Evolutionary conservation across 2,888 invertebrate species (phyloP).

Genomic region (Drosophila kanekoi): DNA sequence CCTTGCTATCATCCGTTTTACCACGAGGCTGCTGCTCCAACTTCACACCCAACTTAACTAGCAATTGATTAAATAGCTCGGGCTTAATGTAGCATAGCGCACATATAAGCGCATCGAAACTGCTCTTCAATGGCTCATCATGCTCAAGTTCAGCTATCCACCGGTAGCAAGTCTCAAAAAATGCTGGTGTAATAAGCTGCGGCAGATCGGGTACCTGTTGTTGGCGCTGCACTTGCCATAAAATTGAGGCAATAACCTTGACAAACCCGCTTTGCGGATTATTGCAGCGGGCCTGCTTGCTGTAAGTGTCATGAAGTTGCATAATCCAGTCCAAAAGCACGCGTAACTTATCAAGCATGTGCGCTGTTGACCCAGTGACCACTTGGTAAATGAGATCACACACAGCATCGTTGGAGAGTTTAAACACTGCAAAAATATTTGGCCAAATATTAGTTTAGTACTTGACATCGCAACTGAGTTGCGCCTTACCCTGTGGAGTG

Average conservation of each 20-base stretch:
- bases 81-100: slow-evolving; percentile 94
- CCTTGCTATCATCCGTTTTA: slow-evolving; percentile 90
- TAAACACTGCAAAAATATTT: slow-evolving; percentile 76
- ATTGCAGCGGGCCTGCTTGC: slow-evolving; percentile 81
- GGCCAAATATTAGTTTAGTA: not conserved
- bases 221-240: slow-evolving; percentile 90
- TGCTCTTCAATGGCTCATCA: slow-evolving; percentile 91
- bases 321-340: slow-evolving; percentile 91
- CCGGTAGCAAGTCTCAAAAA: slow-evolving; percentile 91
- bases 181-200: slow-evolving; percentile 89
- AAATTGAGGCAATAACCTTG: slow-evolving; percentile 92
- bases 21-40: slow-evolving; percentile 84
- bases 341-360: slow-evolving; percentile 87
- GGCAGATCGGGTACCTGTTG: slow-evolving; percentile 88
- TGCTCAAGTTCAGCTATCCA: slow-evolving; percentile 91
- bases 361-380: slow-evolving; percentile 86
- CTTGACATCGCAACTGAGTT: not conserved
- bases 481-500: slow-evolving; percentile 83
- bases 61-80: slow-evolving; percentile 90
- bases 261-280: slow-evolving; percentile 86
- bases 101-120: slow-evolving; percentile 94
- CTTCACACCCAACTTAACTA: slow-evolving; percentile 90
- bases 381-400: slow-evolving; percentile 93
- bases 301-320: slow-evolving; percentile 82
- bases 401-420: slow-evolving; percentile 87